Conservation (phyloP, 2,797 vertebrate species). For the Characodon lateralis region DNA sequence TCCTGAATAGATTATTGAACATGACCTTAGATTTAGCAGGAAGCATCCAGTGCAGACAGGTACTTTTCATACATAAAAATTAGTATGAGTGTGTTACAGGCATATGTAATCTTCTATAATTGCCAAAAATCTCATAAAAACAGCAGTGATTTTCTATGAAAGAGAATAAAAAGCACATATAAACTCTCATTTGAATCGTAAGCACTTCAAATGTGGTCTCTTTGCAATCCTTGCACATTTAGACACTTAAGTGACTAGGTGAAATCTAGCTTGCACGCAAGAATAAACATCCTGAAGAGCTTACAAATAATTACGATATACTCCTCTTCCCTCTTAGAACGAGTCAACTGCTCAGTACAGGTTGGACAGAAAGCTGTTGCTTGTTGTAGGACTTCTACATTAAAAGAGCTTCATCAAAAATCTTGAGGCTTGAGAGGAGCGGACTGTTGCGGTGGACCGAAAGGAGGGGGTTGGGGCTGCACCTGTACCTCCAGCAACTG, state of each 20-base stretch:
- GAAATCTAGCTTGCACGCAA: not conserved
- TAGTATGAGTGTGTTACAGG: too few relatives aligned
- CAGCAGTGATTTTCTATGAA: too few relatives aligned
- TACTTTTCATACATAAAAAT: not conserved
- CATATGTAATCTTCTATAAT: too few relatives aligned
- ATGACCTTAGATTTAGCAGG: not conserved
- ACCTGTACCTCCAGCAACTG: constrained; percentile 73
- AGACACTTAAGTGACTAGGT: not conserved
- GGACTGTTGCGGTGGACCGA: constrained; percentile 18
- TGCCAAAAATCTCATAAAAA: too few relatives aligned
- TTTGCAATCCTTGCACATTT: not conserved
- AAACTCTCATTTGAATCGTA: too few relatives aligned
- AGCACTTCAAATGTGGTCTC: not conserved
- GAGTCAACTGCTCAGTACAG: not conserved
- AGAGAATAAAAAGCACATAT: too few relatives aligned
- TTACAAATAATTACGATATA: not conserved
- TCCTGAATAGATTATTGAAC: not conserved
- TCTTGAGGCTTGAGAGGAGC: constrained; percentile 18
- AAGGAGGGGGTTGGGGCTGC: constrained; percentile 54
- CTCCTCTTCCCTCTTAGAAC: not conserved
- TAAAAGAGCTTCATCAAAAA: constrained; percentile 37
- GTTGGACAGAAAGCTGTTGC: constrained; percentile 49
- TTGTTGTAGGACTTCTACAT: constrained; percentile 52
- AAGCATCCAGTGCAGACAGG: not conserved
- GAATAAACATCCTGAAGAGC: not conserved